phyloP scores from a whole-genome alignment of 37 sponge, comb jelly and placozoan genomes.

The Oopsacas minuta region DNA sequence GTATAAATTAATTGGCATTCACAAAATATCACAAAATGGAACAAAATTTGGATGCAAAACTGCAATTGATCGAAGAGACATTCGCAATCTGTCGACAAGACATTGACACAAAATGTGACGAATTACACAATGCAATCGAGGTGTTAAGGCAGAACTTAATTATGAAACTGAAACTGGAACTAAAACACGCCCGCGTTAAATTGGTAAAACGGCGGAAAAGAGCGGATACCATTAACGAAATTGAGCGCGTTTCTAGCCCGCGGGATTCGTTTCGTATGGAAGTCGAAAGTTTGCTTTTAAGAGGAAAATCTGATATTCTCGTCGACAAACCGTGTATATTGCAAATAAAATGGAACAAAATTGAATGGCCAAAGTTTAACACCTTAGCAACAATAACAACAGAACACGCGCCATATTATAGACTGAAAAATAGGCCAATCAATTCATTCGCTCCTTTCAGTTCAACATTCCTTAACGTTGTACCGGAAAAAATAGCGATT shows the following conservation, averaged over 20 bases:
- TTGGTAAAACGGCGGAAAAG: not conserved
- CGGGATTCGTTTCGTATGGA: not conserved
- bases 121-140: not conserved
- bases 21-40: too few relatives aligned
- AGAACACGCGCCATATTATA: not conserved
- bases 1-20: too few relatives aligned
- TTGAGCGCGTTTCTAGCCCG: not conserved
- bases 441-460: not conserved
- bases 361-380: not conserved
- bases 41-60: not conserved
- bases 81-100: not conserved
- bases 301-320: not conserved
- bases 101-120: conserved; percentile 1
- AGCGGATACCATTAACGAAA: not conserved
- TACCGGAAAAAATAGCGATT: conserved; percentile 11
- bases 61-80: not conserved
- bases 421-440: not conserved
- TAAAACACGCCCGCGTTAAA: not conserved
- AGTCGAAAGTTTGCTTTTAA: not conserved
- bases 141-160: not conserved
- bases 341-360: not conserved
- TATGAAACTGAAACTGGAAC: not conserved
- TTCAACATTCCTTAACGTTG: not conserved
- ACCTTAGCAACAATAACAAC: not conserved
- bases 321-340: not conserved